Evolutionary conservation across 2,113 vertebrate species (phyloP).

Genomic region (Chloebia gouldiae): DNA sequence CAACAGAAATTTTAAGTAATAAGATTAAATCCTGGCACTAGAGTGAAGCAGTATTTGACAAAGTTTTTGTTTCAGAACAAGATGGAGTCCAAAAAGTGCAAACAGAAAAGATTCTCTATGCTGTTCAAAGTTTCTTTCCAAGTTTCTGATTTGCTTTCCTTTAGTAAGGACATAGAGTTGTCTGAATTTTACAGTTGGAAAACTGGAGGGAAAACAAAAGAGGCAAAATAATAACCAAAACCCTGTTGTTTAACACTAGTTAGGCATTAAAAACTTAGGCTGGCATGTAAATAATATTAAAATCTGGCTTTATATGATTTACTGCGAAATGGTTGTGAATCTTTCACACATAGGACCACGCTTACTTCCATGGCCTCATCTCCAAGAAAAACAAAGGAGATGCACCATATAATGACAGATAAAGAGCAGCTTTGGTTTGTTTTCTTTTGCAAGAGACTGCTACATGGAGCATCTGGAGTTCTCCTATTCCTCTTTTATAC

Average conservation of each 20-base stretch:
- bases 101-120: background rate
- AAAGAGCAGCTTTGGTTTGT: background rate
- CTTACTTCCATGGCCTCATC: background rate
- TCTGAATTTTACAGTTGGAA: background rate
- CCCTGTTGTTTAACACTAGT: background rate
- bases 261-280: background rate
- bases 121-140: background rate
- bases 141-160: background rate
- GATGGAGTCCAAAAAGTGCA: background rate
- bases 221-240: rapidly evolving
- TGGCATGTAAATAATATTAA: background rate
- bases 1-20: background rate
- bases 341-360: background rate
- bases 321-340: background rate
- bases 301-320: background rate
- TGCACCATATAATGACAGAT: background rate
- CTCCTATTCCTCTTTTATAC: background rate
- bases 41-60: background rate
- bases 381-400: background rate
- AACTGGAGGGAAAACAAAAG: background rate
- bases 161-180: background rate
- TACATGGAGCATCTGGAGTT: background rate
- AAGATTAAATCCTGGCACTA: background rate
- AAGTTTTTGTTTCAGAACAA: background rate
- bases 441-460: background rate